phyloP scores from a whole-genome alignment of 1,140 invertebrate genomes.

The Kradibia gibbosae region DNA sequence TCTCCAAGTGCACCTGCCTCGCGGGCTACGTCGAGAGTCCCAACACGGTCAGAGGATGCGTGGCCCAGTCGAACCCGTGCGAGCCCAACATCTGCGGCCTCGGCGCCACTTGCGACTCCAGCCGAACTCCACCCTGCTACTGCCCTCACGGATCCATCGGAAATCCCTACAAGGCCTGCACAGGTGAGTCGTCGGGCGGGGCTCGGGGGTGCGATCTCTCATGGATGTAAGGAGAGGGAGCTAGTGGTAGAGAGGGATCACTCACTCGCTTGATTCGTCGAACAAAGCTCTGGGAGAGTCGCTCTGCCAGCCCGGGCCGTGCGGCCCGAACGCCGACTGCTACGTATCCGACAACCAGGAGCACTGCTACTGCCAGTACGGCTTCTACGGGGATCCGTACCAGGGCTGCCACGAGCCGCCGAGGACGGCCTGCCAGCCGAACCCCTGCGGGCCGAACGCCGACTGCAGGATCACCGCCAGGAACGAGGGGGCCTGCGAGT shows the following conservation, averaged over 20 bases:
- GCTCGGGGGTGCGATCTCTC: too few relatives aligned
- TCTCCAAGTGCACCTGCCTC: slow-evolving; percentile 89
- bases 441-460: slow-evolving; percentile 85
- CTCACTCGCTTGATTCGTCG: too few relatives aligned
- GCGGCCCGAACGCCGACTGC: slow-evolving; percentile 85
- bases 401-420: slow-evolving; percentile 79
- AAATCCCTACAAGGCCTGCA: slow-evolving; percentile 84
- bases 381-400: slow-evolving; percentile 84
- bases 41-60: slow-evolving; percentile 88
- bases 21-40: slow-evolving; percentile 88
- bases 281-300: slow-evolving; percentile 69
- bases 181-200: slow-evolving; percentile 66
- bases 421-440: slow-evolving; percentile 79
- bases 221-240: too few relatives aligned
- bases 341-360: slow-evolving; percentile 82
- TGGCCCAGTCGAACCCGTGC: slow-evolving; percentile 83
- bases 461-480: slow-evolving; percentile 78
- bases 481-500: slow-evolving; percentile 82
- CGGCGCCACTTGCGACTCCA: slow-evolving; percentile 85
- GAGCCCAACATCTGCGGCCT: slow-evolving; percentile 86
- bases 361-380: slow-evolving; percentile 84
- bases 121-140: slow-evolving; percentile 83
- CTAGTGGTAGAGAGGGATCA: too few relatives aligned
- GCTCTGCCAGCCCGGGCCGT: slow-evolving; percentile 83
- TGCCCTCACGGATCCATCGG: slow-evolving; percentile 83